phyloP scores from a whole-genome alignment of 2,797 vertebrate species.

The Pangasius sanitwongsei region DNA sequence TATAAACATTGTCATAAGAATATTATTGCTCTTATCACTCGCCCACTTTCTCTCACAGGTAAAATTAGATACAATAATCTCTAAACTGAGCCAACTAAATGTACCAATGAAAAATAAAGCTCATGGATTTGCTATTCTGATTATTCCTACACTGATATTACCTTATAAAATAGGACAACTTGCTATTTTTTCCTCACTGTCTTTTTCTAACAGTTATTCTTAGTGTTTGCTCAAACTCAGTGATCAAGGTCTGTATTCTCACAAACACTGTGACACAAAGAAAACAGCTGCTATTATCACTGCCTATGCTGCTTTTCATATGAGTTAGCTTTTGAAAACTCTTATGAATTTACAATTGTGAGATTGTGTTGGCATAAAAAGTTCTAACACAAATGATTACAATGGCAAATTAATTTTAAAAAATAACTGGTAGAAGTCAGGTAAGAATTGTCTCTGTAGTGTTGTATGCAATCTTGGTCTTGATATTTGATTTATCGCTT shows the following conservation, averaged over 20 bases:
- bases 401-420: neutral
- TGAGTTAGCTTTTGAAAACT: neutral
- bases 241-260: neutral
- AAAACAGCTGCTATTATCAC: neutral
- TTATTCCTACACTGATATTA: neutral
- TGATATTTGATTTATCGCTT: neutral
- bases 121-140: neutral
- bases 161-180: neutral
- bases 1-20: neutral
- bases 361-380: neutral
- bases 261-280: neutral
- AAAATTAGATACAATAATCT: neutral
- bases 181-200: neutral
- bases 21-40: constrained; percentile 15
- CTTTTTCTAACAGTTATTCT: neutral
- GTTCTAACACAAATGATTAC: neutral
- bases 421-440: neutral
- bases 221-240: neutral
- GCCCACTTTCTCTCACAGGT: neutral
- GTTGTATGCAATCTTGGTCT: neutral
- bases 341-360: neutral
- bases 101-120: neutral
- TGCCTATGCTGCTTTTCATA: neutral
- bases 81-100: neutral
- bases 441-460: neutral